Conservation (phyloP, 2,113 vertebrate species). For the Tonatia bakeri region DNA sequence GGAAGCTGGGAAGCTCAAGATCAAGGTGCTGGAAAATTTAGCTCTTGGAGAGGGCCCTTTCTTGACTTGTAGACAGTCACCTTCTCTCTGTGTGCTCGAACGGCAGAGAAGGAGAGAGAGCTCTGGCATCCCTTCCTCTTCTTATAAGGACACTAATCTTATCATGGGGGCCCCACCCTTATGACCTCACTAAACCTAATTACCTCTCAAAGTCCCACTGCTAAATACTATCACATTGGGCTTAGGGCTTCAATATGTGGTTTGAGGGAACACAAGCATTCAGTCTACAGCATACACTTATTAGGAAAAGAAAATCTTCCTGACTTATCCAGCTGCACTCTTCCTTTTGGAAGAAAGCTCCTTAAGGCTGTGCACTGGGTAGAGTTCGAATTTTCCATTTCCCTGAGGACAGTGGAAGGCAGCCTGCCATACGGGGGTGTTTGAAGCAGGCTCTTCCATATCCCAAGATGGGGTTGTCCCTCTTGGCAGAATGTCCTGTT, state of each 20-base stretch:
- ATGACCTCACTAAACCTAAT: background rate
- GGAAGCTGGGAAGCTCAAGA: background rate
- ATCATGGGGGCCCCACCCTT: background rate
- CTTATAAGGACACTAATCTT: background rate
- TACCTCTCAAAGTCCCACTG: background rate
- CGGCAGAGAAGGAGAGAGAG: background rate
- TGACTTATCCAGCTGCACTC: background rate
- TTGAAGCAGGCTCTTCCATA: background rate
- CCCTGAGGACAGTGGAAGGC: background rate
- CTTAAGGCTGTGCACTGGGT: background rate
- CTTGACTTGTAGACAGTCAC: background rate
- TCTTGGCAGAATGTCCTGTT: background rate
- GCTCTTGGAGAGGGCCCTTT: background rate
- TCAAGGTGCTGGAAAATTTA: background rate
- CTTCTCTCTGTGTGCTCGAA: background rate
- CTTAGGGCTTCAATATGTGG: background rate
- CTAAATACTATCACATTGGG: background rate
- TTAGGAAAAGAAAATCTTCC: background rate
- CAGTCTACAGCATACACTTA: background rate
- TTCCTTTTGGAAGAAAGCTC: background rate
- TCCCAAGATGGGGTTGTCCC: too few relatives aligned
- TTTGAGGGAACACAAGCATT: background rate
- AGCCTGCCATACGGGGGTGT: background rate
- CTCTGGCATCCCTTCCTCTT: background rate
- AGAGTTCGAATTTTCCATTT: background rate